Evolutionary conservation across 2,113 vertebrate genomes (phyloP).

Genomic region (Urocynchramus pylzowi): DNA sequence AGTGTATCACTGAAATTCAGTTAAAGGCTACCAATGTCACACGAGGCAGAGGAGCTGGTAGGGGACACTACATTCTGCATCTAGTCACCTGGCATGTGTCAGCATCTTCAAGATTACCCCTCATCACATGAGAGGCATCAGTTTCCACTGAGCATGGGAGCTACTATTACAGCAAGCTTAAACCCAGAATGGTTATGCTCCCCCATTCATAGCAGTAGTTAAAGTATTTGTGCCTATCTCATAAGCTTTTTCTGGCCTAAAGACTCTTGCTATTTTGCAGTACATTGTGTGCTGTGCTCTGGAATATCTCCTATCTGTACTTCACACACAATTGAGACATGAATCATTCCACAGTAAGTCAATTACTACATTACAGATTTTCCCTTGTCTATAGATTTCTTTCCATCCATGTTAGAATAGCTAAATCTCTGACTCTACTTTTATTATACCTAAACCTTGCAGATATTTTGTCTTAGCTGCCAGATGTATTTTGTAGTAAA

Average conservation of each 20-base stretch:
- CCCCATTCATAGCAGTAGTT: not conserved
- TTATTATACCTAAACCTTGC: not conserved
- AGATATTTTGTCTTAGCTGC: not conserved
- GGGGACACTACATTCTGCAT: not conserved
- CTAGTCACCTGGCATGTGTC: not conserved
- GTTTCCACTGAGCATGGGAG: not conserved
- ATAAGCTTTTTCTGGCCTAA: not conserved
- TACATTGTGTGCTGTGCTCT: not conserved
- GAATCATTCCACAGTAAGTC: not conserved
- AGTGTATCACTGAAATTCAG: not conserved
- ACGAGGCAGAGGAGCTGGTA: not conserved
- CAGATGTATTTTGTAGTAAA: not conserved
- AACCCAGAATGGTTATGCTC: not conserved
- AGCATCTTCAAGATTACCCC: not conserved
- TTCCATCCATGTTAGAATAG: not conserved
- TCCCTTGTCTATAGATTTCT: not conserved
- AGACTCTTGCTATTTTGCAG: not conserved
- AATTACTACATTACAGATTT: not conserved
- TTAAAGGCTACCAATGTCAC: not conserved
- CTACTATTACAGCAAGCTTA: constrained; percentile 17
- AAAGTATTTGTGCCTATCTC: not conserved
- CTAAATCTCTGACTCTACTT: not conserved
- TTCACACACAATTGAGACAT: not conserved
- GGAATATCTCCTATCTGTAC: not conserved
- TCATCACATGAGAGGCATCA: constrained; percentile 4